Evolutionary conservation across 2,888 invertebrate genomes (phyloP), one percentile per base, ranked within the genome.

Genomic region (Cheilosia scutellata): DNA sequence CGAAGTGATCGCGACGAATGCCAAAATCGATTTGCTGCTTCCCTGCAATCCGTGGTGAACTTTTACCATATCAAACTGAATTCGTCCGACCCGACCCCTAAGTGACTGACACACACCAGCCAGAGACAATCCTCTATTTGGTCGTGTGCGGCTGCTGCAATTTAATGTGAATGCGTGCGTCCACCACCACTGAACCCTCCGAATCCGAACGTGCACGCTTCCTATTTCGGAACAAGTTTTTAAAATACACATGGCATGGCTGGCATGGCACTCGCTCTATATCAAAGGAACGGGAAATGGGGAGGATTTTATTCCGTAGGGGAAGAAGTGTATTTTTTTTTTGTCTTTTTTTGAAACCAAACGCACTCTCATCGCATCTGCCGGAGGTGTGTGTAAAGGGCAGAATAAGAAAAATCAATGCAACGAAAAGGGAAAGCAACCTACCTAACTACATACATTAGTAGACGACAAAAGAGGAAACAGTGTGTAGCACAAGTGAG

Each of bases 1-100:
- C 82, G 80, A 80, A 25, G 89, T 88, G 90, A 90, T 90, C 90
- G 88, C 89, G 88, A 87, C 89, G 89, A 90, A 89, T 88, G 89
- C 72, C 60, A 42, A 86, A 86, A 86, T 72, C 51, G 77, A 63
- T 82, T 77, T 86, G 72, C 20, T 51, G 44, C 5, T n/a, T 44
- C 5, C 37, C 57, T 65, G 75, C 71, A 76, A 40, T 33, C 55
- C 60, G 47, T 72, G 62, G 72, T 77, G 76, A 86, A 86, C 76
- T 86, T 86, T 63, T 82, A 72, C 62, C 57, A 42, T 49, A 40
- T 63, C 49, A 44, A 57, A 62, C 40, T 80, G 47, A 72, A 76
- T 72, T 62, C 68, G 72, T 82, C 68, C 80, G 60, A 76, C 76
- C 68, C 68, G 76, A 86, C 68, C 80, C 65, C 51, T 62, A 25